A percentile compares a stretch with the other conserved stretches of the same genome.
Conservation (phyloP, 1,140 invertebrate genomes). For the Octopus sinensis region DNA sequence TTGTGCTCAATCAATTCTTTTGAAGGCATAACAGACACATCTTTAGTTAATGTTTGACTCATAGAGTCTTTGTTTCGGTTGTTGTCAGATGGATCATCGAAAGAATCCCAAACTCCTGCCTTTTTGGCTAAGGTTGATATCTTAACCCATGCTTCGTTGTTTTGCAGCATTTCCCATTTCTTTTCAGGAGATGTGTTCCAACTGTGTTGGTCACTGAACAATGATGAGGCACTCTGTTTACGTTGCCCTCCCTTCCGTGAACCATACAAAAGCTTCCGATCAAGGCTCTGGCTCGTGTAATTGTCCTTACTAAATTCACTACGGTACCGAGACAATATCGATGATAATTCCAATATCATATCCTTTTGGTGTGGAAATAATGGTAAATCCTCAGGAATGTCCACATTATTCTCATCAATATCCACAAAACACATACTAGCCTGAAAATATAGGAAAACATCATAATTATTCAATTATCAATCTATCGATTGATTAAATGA, state of each 20-base stretch:
- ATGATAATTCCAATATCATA: conserved; percentile 80
- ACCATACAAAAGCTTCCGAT: not conserved
- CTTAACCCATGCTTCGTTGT: conserved; percentile 70
- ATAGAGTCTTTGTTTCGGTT: conserved; percentile 57
- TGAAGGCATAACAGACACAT: conserved; percentile 34
- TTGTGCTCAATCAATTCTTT: conserved; percentile 62
- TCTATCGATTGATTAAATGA: no score
- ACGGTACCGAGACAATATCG: conserved; percentile 72
- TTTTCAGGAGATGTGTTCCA: conserved; percentile 39
- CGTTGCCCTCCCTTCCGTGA: conserved; percentile 24
- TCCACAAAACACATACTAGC: conserved; percentile 84
- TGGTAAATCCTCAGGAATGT: conserved; percentile 92
- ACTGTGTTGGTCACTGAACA: conserved; percentile 32
- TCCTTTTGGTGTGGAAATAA: conserved; percentile 85
- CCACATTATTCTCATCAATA: conserved; percentile 86
- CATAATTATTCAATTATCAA: no score
- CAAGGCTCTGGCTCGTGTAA: conserved; percentile 19
- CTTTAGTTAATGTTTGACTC: conserved; percentile 51
- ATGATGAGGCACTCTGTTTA: not conserved
- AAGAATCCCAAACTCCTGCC: conserved; percentile 62
- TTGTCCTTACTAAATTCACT: conserved; percentile 32
- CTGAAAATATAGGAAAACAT: conserved; percentile 32
- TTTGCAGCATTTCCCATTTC: conserved; percentile 57
- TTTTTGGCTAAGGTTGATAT: conserved; percentile 76
- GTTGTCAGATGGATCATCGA: conserved; percentile 39